Conservation (phyloP, 2,888 invertebrate species). For the Sinopyrophorus schimmeli region DNA sequence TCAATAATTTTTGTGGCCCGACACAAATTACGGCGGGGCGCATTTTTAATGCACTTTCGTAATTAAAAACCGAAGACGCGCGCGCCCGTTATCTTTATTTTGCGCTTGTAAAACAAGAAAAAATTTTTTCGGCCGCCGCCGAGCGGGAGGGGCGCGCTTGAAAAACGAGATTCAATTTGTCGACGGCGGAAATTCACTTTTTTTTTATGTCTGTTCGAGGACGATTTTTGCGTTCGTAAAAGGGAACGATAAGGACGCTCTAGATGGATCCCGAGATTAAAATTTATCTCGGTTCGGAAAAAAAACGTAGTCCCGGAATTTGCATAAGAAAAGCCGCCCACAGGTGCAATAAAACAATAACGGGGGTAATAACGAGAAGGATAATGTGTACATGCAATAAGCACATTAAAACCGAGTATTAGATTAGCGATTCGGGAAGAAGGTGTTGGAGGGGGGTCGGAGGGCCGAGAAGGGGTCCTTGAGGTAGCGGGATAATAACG, state of each 20-base stretch:
- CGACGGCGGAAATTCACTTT: constrained; percentile 43
- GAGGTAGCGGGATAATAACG: constrained; percentile 30
- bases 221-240: constrained; percentile 27
- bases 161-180: constrained; percentile 48
- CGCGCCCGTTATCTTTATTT: too few relatives aligned
- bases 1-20: too few relatives aligned
- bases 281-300: neutral
- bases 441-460: constrained; percentile 27
- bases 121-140: too few relatives aligned
- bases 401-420: constrained; percentile 29
- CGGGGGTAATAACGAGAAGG: constrained; percentile 22
- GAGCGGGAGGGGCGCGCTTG: too few relatives aligned
- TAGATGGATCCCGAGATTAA: neutral
- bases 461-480: too few relatives aligned
- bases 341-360: constrained; percentile 30
- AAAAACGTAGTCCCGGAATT: constrained; percentile 17
- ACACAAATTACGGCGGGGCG: too few relatives aligned
- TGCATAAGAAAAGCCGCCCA: constrained; percentile 26
- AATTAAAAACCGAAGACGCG: too few relatives aligned
- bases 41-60: too few relatives aligned
- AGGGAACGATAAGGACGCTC: too few relatives aligned
- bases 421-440: constrained; percentile 28
- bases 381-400: constrained; percentile 35
- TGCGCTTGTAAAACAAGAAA: too few relatives aligned
- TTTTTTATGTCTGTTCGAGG: constrained; percentile 37